Percentiles rank a stretch among this genome's conserved stretches.
phyloP scores from a whole-genome alignment of 2,888 invertebrate species.

The Gibbula magus region DNA sequence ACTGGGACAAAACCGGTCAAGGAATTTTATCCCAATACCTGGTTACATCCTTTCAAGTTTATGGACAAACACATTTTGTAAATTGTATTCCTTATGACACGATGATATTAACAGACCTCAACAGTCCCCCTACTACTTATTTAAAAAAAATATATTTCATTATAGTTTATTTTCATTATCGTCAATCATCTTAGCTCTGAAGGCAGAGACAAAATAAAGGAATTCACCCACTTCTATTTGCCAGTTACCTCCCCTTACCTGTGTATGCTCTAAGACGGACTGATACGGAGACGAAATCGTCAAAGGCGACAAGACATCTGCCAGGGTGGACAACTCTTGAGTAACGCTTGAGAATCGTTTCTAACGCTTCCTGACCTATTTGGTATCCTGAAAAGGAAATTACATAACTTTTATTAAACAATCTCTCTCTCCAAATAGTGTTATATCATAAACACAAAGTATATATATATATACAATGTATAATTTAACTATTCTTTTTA shows the following conservation, averaged over 20 bases:
- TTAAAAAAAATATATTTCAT: neutral
- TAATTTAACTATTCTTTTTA: too few relatives aligned
- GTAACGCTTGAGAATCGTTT: constrained; percentile 67
- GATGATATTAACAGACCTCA: too few relatives aligned
- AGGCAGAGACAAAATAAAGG: too few relatives aligned
- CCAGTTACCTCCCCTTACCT: constrained; percentile 46
- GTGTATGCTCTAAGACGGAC: constrained; percentile 67
- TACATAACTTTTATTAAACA: neutral
- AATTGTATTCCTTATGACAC: too few relatives aligned
- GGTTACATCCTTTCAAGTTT: too few relatives aligned
- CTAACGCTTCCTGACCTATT: constrained; percentile 54
- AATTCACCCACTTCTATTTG: too few relatives aligned
- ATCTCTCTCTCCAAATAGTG: too few relatives aligned
- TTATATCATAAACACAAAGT: neutral
- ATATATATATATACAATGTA: neutral
- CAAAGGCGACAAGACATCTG: constrained; percentile 66
- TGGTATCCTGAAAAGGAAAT: constrained; percentile 55
- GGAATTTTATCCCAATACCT: too few relatives aligned
- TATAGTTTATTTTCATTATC: neutral
- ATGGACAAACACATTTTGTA: too few relatives aligned
- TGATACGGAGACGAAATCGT: constrained; percentile 66
- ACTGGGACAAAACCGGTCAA: too few relatives aligned
- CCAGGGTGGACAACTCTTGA: constrained; percentile 58
- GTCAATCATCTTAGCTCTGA: too few relatives aligned
- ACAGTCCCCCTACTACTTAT: too few relatives aligned